A percentile compares a stretch with the other conserved stretches of the same genome.
phyloP scores from a whole-genome alignment of 1,140 invertebrate genomes.

The Papilio polytes region DNA sequence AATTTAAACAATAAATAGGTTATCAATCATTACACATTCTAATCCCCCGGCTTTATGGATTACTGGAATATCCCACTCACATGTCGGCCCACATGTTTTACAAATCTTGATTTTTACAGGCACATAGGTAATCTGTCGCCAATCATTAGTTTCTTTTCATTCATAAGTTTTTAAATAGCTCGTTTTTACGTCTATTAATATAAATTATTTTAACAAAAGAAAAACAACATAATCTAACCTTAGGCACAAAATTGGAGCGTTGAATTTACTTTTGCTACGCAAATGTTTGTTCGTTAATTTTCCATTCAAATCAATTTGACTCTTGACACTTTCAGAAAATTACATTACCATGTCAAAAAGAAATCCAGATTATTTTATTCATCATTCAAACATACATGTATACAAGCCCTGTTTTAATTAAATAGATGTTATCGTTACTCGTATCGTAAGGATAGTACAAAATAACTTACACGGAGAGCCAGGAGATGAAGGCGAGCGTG shows the following conservation, averaged over 20 bases:
- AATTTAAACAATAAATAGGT: too few relatives aligned
- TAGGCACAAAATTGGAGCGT: neutral
- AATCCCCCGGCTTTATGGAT: too few relatives aligned
- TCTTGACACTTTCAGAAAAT: neutral
- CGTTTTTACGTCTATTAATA: neutral
- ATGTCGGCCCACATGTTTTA: too few relatives aligned
- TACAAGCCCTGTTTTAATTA: neutral
- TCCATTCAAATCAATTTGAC: neutral
- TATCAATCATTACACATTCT: too few relatives aligned
- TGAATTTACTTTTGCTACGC: neutral
- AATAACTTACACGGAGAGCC: conserved; percentile 87
- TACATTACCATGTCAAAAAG: neutral
- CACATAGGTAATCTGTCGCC: too few relatives aligned
- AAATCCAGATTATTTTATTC: neutral
- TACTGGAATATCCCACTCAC: too few relatives aligned
- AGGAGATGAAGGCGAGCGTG: conserved; percentile 91
- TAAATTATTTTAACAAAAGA: neutral
- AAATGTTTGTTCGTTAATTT: conserved; percentile 9
- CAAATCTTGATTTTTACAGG: too few relatives aligned
- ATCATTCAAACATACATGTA: neutral
- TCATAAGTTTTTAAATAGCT: neutral
- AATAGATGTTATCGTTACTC: neutral
- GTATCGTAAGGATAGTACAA: neutral
- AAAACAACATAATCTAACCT: neutral
- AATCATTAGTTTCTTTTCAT: too few relatives aligned